Evolutionary conservation across 2,113 vertebrate genomes (phyloP).

Genomic region (Pseudolaguvia tuberculata): DNA sequence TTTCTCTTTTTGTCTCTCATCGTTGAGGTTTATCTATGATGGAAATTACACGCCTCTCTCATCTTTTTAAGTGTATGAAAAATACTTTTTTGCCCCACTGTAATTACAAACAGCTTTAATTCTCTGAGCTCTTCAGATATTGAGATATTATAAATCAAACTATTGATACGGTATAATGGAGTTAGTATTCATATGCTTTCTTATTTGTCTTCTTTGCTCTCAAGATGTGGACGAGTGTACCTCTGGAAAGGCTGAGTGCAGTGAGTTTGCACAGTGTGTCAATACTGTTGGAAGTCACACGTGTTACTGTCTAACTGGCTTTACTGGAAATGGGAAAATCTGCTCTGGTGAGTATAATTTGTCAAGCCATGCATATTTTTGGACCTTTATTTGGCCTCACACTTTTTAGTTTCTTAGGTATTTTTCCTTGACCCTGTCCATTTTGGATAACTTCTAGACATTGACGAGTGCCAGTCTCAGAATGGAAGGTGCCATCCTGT

Average conservation of each 20-base stretch:
- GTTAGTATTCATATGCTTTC: no score
- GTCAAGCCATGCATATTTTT: background rate
- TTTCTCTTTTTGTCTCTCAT: no score
- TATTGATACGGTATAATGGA: background rate
- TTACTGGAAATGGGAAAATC: slow-evolving; percentile 70
- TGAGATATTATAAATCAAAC: background rate
- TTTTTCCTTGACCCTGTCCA: slow-evolving; percentile 71
- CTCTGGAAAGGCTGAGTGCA: slow-evolving; percentile 61
- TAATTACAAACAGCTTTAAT: background rate
- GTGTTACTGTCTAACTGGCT: slow-evolving; percentile 71
- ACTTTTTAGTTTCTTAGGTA: slow-evolving; percentile 48
- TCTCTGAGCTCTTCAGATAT: background rate
- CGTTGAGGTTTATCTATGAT: no score
- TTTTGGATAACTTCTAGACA: slow-evolving; percentile 84
- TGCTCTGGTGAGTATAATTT: slow-evolving; percentile 67
- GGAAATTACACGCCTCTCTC: no score
- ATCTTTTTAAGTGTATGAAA: no score
- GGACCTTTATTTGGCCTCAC: slow-evolving; percentile 42
- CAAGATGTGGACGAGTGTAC: slow-evolving; percentile 74
- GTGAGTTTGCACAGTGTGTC: slow-evolving; percentile 65
- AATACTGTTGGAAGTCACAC: slow-evolving; percentile 68
- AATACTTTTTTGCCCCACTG: no score
- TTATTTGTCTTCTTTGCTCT: background rate
- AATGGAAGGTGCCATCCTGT: slow-evolving; percentile 72
- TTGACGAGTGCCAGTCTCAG: slow-evolving; percentile 78